Percentiles rank a stretch among this genome's conserved stretches.
These are phyloP conservation scores for Hemibagrus guttatus DNA, from an alignment of 2,797 vertebrate species.

Conservation along the genomic window DNA sequence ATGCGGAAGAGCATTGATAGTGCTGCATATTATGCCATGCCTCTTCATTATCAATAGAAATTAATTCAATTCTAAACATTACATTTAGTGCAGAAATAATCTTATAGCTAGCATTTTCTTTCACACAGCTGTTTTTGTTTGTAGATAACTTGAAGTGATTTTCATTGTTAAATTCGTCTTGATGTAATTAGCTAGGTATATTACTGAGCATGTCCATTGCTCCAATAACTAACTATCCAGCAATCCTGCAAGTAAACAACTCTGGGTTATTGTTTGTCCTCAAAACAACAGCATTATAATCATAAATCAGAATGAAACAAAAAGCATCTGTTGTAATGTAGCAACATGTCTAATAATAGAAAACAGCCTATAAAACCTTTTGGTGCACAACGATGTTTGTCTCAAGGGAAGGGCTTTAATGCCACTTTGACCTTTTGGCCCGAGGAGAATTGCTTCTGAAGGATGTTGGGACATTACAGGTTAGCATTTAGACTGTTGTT, in stretches of 20 bases:
- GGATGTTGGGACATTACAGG: conserved; percentile 2
- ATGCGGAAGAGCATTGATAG: not conserved
- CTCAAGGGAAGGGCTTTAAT: conserved; percentile 21
- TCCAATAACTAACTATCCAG: not conserved
- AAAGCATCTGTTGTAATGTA: not conserved
- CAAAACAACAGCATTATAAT: not conserved
- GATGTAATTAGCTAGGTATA: not conserved
- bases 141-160: not conserved
- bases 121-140: not conserved
- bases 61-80: not conserved
- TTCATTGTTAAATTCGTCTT: not conserved
- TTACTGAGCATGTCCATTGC: not conserved
- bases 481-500: conserved; percentile 39
- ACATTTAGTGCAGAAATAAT: not conserved
- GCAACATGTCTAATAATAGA: not conserved
- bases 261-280: not conserved
- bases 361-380: not conserved
- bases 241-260: not conserved
- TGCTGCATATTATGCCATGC: not conserved
- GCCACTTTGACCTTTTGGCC: conserved; percentile 39
- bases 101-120: not conserved
- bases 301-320: not conserved
- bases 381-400: not conserved
- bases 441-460: conserved; percentile 30
- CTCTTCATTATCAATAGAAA: not conserved